A percentile compares a stretch with the other conserved stretches of the same genome.
phyloP scores from a whole-genome alignment of 2,113 vertebrate species.

The Ammodramus savannarum region DNA sequence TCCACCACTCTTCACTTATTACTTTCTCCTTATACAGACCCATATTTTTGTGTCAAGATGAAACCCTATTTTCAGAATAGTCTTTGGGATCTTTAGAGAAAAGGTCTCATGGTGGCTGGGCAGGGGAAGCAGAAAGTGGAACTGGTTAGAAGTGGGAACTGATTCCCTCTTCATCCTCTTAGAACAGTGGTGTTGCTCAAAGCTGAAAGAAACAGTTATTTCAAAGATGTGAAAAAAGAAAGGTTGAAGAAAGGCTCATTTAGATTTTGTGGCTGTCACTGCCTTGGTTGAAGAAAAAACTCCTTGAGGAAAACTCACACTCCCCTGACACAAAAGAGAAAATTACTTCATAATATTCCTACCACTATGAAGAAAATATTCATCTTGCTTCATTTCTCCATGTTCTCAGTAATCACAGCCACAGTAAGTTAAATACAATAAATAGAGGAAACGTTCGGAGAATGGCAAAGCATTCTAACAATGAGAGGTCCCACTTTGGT shows the following conservation, averaged over 20 bases:
- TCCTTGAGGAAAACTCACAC: not conserved
- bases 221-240: not conserved
- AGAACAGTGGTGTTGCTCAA: not conserved
- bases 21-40: not conserved
- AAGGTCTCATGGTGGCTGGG: not conserved
- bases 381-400: not conserved
- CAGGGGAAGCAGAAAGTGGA: not conserved
- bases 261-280: not conserved
- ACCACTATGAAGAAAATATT: not conserved
- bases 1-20: not conserved
- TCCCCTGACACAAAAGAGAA: not conserved
- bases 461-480: not conserved
- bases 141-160: not conserved
- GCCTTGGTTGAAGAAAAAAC: not conserved
- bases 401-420: not conserved
- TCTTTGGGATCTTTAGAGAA: not conserved
- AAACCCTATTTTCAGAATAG: not conserved
- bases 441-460: not conserved
- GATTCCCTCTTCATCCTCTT: not conserved
- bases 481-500: not conserved
- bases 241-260: not conserved
- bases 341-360: not conserved
- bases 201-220: not conserved
- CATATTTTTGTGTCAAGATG: not conserved
- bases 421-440: not conserved